phyloP scores from a whole-genome alignment of 2,888 invertebrate genomes.

The Sericinus montela region DNA sequence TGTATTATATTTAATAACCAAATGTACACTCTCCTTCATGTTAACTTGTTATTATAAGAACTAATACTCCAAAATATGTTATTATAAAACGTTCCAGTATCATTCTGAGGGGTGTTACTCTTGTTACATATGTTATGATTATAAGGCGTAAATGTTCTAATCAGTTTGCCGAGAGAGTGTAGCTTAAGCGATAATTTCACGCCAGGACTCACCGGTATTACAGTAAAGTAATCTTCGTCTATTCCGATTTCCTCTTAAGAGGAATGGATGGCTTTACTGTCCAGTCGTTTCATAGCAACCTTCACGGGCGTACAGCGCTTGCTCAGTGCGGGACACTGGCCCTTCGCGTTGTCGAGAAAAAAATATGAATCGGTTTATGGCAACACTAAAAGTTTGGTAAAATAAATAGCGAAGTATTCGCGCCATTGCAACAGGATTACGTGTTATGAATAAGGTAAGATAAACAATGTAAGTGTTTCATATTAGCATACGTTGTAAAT shows the following conservation, averaged over 20 bases:
- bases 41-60: no score
- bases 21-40: no score
- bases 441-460: background rate
- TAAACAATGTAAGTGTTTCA: no score
- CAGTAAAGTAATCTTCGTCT: conserved; percentile 14
- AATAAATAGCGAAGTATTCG: background rate
- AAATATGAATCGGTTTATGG: background rate
- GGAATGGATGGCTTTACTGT: conserved; percentile 49
- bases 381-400: no score
- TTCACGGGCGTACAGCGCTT: conserved; percentile 35
- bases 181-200: conserved; percentile 22
- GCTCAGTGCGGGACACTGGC: conserved; percentile 9
- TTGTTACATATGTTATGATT: background rate
- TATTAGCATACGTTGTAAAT: no score
- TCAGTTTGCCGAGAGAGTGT: conserved; percentile 5
- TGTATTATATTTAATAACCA: no score
- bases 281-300: conserved; percentile 64
- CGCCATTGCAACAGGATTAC: conserved; percentile 1
- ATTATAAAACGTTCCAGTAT: no score
- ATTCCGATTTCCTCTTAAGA: conserved; percentile 18
- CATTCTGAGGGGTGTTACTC: background rate
- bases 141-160: background rate
- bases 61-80: no score
- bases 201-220: conserved; percentile 23
- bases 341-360: conserved; percentile 12